Percentiles rank a stretch among this genome's conserved stretches.
phyloP scores from a whole-genome alignment of 2,888 invertebrate genomes.

The Augiades crinisus region DNA sequence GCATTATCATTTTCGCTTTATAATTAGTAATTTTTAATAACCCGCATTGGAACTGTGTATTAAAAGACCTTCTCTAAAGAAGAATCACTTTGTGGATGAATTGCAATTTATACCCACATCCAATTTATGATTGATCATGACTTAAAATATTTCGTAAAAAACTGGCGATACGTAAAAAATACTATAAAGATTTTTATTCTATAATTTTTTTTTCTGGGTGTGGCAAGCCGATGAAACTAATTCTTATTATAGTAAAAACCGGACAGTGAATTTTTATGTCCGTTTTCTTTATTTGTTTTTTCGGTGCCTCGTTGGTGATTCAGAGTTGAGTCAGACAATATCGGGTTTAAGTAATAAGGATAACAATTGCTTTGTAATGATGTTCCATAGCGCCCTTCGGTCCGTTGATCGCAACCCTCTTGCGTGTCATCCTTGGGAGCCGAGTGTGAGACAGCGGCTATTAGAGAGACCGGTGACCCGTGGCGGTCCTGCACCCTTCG shows the following conservation, averaged over 20 bases:
- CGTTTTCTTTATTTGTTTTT: not conserved
- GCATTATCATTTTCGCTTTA: too few species aligned
- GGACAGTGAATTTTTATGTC: not conserved
- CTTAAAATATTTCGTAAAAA: too few species aligned
- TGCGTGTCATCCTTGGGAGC: constrained; percentile 38
- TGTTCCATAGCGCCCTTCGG: constrained; percentile 12
- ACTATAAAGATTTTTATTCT: too few species aligned
- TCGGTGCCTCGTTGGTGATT: constrained; percentile 1
- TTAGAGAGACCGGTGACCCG: constrained; percentile 67
- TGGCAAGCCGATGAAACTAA: not conserved
- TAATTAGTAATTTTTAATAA: too few species aligned
- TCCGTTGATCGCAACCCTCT: constrained; percentile 34
- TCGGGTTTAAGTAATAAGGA: not conserved
- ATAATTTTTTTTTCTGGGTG: too few species aligned
- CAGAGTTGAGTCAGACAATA: constrained; percentile 9
- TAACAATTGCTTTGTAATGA: too few species aligned
- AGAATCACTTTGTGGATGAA: too few species aligned
- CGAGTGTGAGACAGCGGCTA: constrained; percentile 49
- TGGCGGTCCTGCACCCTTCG: constrained; percentile 53
- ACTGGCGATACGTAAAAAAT: too few species aligned
- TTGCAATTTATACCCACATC: too few species aligned
- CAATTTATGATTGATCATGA: too few species aligned
- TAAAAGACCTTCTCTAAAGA: too few species aligned
- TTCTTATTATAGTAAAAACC: not conserved
- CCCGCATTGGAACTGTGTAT: too few species aligned